Evolutionary conservation across 2,888 invertebrate species (phyloP).

Genomic region (Eilema sororculum): DNA sequence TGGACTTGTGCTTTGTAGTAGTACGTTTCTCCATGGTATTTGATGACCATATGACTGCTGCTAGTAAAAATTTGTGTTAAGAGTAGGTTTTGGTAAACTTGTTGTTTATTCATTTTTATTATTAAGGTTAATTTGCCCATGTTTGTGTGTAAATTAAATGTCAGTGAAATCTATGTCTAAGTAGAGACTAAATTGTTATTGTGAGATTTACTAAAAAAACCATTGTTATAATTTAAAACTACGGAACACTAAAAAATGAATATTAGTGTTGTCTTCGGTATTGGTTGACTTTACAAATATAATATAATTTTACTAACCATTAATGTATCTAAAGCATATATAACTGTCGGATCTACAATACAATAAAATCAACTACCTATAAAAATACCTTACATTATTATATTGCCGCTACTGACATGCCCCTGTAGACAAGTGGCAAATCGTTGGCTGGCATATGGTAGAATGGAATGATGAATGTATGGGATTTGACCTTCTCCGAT

Average conservation of each 20-base stretch:
- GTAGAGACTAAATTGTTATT: not conserved
- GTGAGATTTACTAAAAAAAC: not conserved
- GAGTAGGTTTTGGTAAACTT: slow-evolving; percentile 2
- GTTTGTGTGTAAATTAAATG: not conserved
- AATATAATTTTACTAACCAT: too few species aligned
- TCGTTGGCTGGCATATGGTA: too few species aligned
- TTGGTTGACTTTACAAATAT: not conserved
- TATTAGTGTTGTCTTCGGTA: not conserved
- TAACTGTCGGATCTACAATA: not conserved
- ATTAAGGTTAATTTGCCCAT: not conserved
- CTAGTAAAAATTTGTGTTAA: slow-evolving; percentile 39
- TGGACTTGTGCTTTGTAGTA: slow-evolving; percentile 31
- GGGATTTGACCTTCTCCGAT: too few species aligned
- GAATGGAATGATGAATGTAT: too few species aligned
- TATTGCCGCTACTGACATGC: not conserved
- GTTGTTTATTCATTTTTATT: not conserved
- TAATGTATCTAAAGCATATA: not conserved
- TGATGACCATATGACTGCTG: slow-evolving; percentile 61
- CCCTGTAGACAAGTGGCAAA: too few species aligned
- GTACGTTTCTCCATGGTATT: slow-evolving; percentile 69
- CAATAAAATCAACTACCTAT: too few species aligned
- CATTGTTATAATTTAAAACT: not conserved
- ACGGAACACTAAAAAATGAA: not conserved
- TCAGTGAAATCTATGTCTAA: not conserved
- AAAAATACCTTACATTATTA: not conserved